These are phyloP conservation scores for Perca flavescens DNA, from an alignment of 2,113 vertebrate genomes.

Conservation along the genomic window DNA sequence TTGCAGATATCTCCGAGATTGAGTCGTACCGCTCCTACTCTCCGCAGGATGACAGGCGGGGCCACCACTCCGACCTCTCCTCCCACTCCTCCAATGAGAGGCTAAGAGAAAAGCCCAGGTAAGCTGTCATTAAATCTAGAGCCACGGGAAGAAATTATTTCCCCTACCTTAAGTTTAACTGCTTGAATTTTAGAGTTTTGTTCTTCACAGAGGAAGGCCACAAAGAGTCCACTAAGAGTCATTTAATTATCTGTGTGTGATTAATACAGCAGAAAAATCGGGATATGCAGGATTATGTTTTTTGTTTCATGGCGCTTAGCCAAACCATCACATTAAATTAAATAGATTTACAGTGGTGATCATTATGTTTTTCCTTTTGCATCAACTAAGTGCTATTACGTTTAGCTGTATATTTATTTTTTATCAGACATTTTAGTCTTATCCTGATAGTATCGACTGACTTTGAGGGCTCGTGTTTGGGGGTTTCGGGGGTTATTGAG, in stretches of 20 bases:
- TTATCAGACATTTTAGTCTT: background rate
- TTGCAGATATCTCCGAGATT: slow-evolving; percentile 96
- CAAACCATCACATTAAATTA: slow-evolving; percentile 33
- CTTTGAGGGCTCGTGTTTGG: background rate
- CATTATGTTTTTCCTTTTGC: background rate
- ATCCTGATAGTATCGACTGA: background rate
- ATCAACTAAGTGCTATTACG: background rate
- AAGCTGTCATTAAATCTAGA: background rate
- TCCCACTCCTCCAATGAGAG: slow-evolving; percentile 96
- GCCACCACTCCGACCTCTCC: slow-evolving; percentile 92
- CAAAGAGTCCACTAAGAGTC: background rate
- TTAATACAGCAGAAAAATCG: slow-evolving; percentile 32
- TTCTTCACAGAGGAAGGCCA: background rate
- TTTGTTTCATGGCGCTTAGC: slow-evolving; percentile 29
- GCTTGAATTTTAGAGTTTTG: background rate
- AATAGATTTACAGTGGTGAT: background rate
- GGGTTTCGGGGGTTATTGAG: background rate
- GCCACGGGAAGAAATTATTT: background rate
- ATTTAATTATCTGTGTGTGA: background rate
- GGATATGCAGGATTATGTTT: slow-evolving; percentile 67
- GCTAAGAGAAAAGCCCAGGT: slow-evolving; percentile 92
- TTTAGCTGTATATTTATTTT: background rate
- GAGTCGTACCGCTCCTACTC: slow-evolving; percentile 97
- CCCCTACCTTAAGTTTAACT: no score
- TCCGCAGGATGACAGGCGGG: slow-evolving; percentile 89